Evolutionary conservation across 1,140 invertebrate species (phyloP).

Genomic region (Bradynema listronoti): DNA sequence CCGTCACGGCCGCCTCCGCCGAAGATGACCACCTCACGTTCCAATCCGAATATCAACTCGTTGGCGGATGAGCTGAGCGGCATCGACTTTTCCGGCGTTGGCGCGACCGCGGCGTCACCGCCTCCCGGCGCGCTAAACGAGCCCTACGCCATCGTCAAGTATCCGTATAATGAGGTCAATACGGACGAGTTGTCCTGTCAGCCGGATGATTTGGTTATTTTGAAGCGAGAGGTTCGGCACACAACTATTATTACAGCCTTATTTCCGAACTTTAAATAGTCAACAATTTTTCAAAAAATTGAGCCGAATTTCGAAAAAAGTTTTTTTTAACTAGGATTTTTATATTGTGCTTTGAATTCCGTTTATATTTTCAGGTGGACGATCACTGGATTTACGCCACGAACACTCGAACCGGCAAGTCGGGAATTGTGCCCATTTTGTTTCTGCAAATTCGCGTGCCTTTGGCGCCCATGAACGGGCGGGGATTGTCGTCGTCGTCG

Average conservation of each 20-base stretch:
- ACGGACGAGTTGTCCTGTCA: conserved; percentile 36
- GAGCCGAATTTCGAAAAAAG: too few species aligned
- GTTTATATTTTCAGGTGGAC: too few species aligned
- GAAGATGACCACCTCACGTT: conserved; percentile 31
- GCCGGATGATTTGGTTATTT: conserved; percentile 31
- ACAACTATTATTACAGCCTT: too few species aligned
- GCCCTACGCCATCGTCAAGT: conserved; percentile 42
- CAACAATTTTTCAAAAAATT: too few species aligned
- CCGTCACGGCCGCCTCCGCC: conserved; percentile 43
- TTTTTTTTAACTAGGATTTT: too few species aligned
- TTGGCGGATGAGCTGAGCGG: too few species aligned
- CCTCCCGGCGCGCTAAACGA: conserved; percentile 19
- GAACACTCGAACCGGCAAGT: conserved; percentile 39
- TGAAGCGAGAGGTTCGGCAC: conserved; percentile 38
- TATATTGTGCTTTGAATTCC: too few species aligned
- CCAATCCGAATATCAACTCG: conserved; percentile 38
- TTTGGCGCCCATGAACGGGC: conserved; percentile 33
- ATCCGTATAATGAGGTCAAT: conserved; percentile 37
- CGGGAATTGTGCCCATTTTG: conserved; percentile 35
- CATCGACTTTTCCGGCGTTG: too few species aligned
- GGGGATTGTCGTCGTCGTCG: conserved; percentile 5
- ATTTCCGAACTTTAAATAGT: too few species aligned
- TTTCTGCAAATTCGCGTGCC: conserved; percentile 43
- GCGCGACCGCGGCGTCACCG: conserved; percentile 9
- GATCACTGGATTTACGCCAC: conserved; percentile 36